Evolutionary conservation across 2,888 invertebrate genomes (phyloP).

Genomic region (Galeopsomyia nigrocyanea): DNA sequence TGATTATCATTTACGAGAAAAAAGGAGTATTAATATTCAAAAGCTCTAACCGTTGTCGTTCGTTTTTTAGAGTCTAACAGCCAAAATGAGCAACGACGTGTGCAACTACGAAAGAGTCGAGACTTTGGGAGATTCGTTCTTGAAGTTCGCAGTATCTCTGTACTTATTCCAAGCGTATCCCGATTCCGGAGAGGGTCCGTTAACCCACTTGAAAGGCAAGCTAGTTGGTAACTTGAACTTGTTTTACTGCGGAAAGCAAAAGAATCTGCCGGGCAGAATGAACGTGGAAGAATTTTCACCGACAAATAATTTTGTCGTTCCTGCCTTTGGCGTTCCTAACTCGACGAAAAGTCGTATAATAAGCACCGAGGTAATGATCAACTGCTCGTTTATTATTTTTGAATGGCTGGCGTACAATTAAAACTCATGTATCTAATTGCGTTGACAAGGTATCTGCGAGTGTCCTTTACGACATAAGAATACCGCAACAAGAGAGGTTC

Average conservation of each 20-base stretch:
- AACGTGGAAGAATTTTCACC: slow-evolving; percentile 78
- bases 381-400: not conserved
- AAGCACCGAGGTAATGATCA: slow-evolving; percentile 53
- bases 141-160: slow-evolving; percentile 84
- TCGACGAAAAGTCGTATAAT: slow-evolving; percentile 69
- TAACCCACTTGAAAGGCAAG: slow-evolving; percentile 80
- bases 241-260: slow-evolving; percentile 76
- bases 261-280: slow-evolving; percentile 70
- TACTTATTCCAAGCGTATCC: slow-evolving; percentile 81
- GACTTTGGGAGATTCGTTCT: slow-evolving; percentile 89
- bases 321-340: slow-evolving; percentile 77
- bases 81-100: slow-evolving; percentile 80
- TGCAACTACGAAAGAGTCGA: slow-evolving; percentile 87
- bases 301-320: slow-evolving; percentile 83
- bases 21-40: slow-evolving; percentile 6
- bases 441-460: slow-evolving; percentile 66
- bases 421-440: not conserved
- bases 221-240: slow-evolving; percentile 89
- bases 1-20: slow-evolving; percentile 44
- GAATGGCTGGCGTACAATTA: not conserved
- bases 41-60: not conserved
- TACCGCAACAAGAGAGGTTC: slow-evolving; percentile 69
- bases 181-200: slow-evolving; percentile 80
- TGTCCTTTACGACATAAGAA: slow-evolving; percentile 69
- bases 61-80: slow-evolving; percentile 75